These are phyloP conservation scores for Paramormyrops hopkinsi DNA, from an alignment of 2,797 vertebrate genomes.

Conservation along the genomic window DNA sequence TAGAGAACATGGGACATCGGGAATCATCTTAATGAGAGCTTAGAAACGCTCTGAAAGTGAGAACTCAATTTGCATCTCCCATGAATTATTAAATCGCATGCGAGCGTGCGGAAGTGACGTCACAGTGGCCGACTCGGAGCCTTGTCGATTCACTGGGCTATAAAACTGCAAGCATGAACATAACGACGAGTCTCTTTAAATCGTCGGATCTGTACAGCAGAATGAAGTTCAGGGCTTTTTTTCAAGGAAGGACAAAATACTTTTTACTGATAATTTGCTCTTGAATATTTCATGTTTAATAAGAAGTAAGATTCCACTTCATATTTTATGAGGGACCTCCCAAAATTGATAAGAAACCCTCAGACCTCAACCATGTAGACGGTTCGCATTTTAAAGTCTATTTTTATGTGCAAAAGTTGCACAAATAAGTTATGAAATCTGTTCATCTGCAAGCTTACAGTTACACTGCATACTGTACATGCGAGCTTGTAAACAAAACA, in stretches of 20 bases:
- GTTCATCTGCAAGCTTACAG: neutral
- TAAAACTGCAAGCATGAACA: neutral
- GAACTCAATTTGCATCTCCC: conserved; percentile 4
- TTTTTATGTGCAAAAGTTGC: neutral
- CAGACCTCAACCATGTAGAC: neutral
- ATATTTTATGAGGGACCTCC: neutral
- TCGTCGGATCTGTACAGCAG: neutral
- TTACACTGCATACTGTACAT: neutral
- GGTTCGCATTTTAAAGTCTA: neutral
- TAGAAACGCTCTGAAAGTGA: conserved; percentile 6
- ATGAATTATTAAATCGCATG: conserved; percentile 22
- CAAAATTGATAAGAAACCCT: neutral
- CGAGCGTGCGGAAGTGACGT: conserved; percentile 39
- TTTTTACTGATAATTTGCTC: neutral
- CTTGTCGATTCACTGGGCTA: conserved; percentile 18
- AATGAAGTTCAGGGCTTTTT: neutral
- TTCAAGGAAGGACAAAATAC: neutral
- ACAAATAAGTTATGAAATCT: neutral
- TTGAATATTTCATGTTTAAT: neutral
- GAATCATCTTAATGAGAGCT: conserved; percentile 3
- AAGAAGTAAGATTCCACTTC: neutral
- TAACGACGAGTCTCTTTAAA: neutral
- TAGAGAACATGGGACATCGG: conserved; percentile 1
- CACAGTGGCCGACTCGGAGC: conserved; percentile 25
- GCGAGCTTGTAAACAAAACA: neutral